phyloP scores from a whole-genome alignment of 2,797 vertebrate genomes.

The Argentina silus region DNA sequence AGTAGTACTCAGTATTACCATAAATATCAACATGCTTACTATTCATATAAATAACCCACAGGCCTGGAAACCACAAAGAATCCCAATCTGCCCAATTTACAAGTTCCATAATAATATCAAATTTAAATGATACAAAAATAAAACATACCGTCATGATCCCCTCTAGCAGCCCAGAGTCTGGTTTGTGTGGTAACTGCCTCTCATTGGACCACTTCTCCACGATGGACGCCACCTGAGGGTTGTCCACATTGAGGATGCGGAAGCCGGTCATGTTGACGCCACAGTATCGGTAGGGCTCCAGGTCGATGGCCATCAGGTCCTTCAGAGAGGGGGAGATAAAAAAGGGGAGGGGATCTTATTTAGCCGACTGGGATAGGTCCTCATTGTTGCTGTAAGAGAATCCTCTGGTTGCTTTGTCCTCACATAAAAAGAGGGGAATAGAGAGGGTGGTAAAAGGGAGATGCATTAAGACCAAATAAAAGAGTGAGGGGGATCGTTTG shows the following conservation, averaged over 20 bases:
- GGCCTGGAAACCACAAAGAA: too few relatives aligned
- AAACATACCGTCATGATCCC: conserved; percentile 97
- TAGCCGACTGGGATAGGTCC: conserved; percentile 36
- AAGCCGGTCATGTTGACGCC: conserved; percentile 99
- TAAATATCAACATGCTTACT: neutral
- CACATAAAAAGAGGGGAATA: conserved; percentile 48
- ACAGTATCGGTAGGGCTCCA: conserved; percentile 97
- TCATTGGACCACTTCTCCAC: conserved; percentile 99
- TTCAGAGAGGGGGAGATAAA: conserved; percentile 65
- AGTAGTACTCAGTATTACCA: neutral
- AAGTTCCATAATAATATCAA: neutral
- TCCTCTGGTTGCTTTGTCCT: conserved; percentile 48
- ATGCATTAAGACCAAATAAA: conserved; percentile 56
- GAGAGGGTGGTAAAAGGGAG: conserved; percentile 44
- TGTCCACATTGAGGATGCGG: conserved; percentile 97
- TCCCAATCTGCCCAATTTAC: neutral
- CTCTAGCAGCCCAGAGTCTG: conserved; percentile 90
- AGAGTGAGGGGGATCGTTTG: conserved; percentile 38
- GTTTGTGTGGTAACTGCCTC: conserved; percentile 86
- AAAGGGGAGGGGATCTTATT: conserved; percentile 45
- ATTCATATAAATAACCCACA: neutral
- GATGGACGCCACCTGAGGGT: conserved; percentile 91
- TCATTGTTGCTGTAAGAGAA: conserved; percentile 43
- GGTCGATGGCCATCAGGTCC: conserved; percentile 97
- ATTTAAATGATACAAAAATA: neutral